A percentile compares a stretch with the other conserved stretches of the same genome.
Evolutionary conservation across 1,140 invertebrate genomes (phyloP).

Genomic region (Colletes latitarsis): DNA sequence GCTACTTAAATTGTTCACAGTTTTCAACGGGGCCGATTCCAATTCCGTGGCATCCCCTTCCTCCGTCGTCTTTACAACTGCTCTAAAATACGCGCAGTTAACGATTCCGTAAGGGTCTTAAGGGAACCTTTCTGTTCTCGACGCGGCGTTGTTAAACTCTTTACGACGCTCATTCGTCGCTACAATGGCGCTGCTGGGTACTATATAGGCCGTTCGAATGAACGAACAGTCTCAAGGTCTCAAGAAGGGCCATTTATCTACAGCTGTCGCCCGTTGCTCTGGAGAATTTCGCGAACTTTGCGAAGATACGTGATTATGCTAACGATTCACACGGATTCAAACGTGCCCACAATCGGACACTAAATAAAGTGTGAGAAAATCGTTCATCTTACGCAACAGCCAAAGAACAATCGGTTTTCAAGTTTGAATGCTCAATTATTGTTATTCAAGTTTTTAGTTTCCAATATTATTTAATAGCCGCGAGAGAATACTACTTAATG

Average conservation of each 20-base stretch:
- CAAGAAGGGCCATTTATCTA: slow-evolving; percentile 66
- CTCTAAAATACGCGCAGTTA: slow-evolving; percentile 73
- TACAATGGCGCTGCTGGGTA: slow-evolving; percentile 66
- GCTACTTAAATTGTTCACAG: not conserved
- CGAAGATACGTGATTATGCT: slow-evolving; percentile 60
- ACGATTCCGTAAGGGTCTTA: slow-evolving; percentile 72
- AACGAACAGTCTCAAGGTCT: slow-evolving; percentile 66
- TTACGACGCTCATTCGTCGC: slow-evolving; percentile 75
- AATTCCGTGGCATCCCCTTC: slow-evolving; percentile 44
- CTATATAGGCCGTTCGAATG: slow-evolving; percentile 66
- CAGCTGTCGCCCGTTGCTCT: slow-evolving; percentile 65
- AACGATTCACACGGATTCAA: slow-evolving; percentile 43
- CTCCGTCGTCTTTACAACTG: slow-evolving; percentile 66
- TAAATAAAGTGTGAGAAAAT: slow-evolving; percentile 30
- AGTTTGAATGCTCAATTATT: not conserved
- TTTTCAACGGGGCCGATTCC: slow-evolving; percentile 54
- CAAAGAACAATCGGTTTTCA: slow-evolving; percentile 12
- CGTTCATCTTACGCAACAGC: slow-evolving; percentile 24
- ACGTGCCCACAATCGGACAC: not conserved
- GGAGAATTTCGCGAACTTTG: slow-evolving; percentile 54
- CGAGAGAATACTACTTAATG: too few species aligned
- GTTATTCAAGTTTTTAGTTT: too few species aligned
- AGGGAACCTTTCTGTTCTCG: slow-evolving; percentile 68
- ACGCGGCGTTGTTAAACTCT: slow-evolving; percentile 73
- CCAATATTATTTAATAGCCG: too few species aligned